A percentile compares a stretch with the other conserved stretches of the same genome.
phyloP scores from a whole-genome alignment of 2,888 invertebrate genomes.

The Nomada fabriciana region DNA sequence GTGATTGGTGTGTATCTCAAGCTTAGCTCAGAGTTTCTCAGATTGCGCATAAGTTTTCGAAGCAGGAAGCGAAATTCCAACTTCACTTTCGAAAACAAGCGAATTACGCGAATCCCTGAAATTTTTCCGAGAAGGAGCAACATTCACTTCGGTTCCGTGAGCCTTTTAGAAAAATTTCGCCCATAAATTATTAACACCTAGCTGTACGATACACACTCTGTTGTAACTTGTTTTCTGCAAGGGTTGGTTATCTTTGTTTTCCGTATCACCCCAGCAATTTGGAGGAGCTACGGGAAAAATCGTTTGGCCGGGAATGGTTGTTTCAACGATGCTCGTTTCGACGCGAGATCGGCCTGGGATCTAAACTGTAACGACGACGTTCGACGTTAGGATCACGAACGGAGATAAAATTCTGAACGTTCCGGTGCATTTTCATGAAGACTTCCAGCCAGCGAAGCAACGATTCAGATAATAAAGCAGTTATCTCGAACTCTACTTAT shows the following conservation, averaged over 20 bases:
- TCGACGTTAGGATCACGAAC: conserved; percentile 60
- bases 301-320: conserved; percentile 28
- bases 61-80: no score
- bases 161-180: not conserved
- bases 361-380: conserved; percentile 69
- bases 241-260: conserved; percentile 8
- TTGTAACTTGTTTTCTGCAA: conserved; percentile 6
- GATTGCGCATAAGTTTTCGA: not conserved
- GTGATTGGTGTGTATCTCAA: no score
- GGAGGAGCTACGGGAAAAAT: conserved; percentile 31
- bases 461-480: conserved; percentile 48
- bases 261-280: not conserved
- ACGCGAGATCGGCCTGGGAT: conserved; percentile 44
- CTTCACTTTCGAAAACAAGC: no score
- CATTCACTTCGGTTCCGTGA: not conserved
- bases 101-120: no score
- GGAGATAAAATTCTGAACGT: conserved; percentile 40
- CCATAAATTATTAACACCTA: conserved; percentile 23
- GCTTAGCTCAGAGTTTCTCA: not conserved
- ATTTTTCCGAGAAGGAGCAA: no score
- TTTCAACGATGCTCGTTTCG: conserved; percentile 34
- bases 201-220: not conserved
- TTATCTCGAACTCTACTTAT: conserved; percentile 21
- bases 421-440: conserved; percentile 27
- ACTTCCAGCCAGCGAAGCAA: conserved; percentile 6